These are phyloP conservation scores for Drosophila pseudoobscura DNA, from an alignment of 1,140 invertebrate genomes.

Conservation along the genomic window DNA sequence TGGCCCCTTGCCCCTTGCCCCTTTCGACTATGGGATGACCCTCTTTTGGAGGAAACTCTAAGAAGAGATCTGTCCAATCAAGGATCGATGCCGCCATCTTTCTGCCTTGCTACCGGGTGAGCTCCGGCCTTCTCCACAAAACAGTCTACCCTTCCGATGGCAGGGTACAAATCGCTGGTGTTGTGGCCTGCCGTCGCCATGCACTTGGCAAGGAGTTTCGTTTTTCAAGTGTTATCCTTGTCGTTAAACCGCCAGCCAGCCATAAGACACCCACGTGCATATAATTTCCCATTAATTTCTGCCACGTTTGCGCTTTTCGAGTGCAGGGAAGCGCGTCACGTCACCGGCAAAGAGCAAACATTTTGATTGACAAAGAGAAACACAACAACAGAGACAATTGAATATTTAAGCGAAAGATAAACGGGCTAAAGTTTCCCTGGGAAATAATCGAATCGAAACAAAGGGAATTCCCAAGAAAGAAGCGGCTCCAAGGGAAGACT, in stretches of 20 bases:
- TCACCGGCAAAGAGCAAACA: slow-evolving; percentile 35
- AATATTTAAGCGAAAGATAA: slow-evolving; percentile 44
- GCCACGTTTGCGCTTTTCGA: slow-evolving; percentile 71
- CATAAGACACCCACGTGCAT: slow-evolving; percentile 19
- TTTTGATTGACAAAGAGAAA: slow-evolving; percentile 50
- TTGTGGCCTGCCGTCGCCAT: too few relatives aligned
- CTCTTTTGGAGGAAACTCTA: too few relatives aligned
- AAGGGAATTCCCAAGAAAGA: slow-evolving; percentile 9
- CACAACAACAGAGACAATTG: slow-evolving; percentile 35
- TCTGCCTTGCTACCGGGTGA: too few relatives aligned
- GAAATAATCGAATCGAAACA: slow-evolving; percentile 24
- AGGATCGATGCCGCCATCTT: too few relatives aligned
- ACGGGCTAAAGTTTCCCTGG: slow-evolving; percentile 14
- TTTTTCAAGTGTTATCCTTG: slow-evolving; percentile 31
- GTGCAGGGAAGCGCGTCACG: slow-evolving; percentile 48
- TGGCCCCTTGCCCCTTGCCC: too few relatives aligned
- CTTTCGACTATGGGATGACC: too few relatives aligned
- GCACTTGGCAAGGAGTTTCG: slow-evolving; percentile 17
- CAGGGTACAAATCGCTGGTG: too few relatives aligned
- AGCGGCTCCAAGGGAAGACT: slow-evolving; percentile 14
- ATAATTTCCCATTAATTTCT: slow-evolving; percentile 78
- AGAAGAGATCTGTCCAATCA: too few relatives aligned
- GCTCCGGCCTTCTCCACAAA: too few relatives aligned
- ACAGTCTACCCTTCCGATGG: too few relatives aligned
- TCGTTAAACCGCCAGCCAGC: too few relatives aligned